Base-by-base conservation (phyloP, 2,113 vertebrate species). In the Pteruthius melanotis region DNA sequence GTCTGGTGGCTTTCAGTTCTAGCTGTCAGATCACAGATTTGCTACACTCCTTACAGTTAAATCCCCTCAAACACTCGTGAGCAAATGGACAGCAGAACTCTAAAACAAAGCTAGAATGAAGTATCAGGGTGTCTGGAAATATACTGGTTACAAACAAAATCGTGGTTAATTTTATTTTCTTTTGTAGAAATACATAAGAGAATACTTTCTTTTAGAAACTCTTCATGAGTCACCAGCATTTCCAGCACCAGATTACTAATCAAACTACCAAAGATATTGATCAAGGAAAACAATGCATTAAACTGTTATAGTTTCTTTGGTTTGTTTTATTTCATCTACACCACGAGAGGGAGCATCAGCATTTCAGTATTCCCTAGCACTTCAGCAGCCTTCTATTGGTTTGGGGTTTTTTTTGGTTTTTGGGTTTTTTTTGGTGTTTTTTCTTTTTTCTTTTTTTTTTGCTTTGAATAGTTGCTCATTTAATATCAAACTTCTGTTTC, bases 331-430 rank as follows among this genome's bases (percentile, higher is more conserved):
- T 65, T 63, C 53, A 57, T 30, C 47, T 44, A 61, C 23, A 68
- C 97, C 97, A 97, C 96, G 26, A 96, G 97, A 97, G 97, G 97
- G 98, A 91, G 97, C 88, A 69, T 91, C 56, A 92, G 69, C 11
- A 90, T 95, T 89, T 91, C 90, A 59, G 8, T 91, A 87, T 33
- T 71, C 49, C 45, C 47, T 57, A 77, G 35, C 45, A 50, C 56
- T 95, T 22, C 8, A 39, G 4, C 15, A 40, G 7, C 49, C 13
- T 65, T 70, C 39, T 31, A 18, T 6, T 4, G 1, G 15, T 50
- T 50, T 37, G 1, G 15, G 13, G 2, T 39, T 52, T 13, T 33
- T 24, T 33, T 18, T 20, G 18, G 7, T 39, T 61, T 28, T 40
- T n/a, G n/a, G n/a, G 40, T 35, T n/a, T 14, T 19, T 27, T 17